phyloP scores from a whole-genome alignment of 2,888 invertebrate species.

The Miltochrista miniata region DNA sequence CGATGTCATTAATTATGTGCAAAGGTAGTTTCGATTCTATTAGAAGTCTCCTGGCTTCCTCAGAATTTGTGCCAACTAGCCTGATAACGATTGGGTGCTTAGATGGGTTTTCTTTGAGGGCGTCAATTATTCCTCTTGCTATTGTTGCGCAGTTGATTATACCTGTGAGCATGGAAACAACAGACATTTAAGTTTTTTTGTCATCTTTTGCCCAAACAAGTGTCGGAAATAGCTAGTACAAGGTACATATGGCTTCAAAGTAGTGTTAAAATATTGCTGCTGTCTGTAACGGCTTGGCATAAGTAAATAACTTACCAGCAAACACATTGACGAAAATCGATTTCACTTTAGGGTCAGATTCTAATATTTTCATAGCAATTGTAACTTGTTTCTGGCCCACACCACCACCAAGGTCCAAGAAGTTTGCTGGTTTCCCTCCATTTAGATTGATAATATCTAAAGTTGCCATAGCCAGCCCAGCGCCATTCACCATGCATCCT shows the following conservation, averaged over 20 bases:
- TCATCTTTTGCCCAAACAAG: too few species aligned
- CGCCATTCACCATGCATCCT: constrained; percentile 98
- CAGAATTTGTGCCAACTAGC: constrained; percentile 97
- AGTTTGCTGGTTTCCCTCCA: constrained; percentile 98
- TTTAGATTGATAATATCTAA: constrained; percentile 99
- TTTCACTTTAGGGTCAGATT: constrained; percentile 94
- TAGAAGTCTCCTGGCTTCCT: constrained; percentile 91
- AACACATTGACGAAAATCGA: constrained; percentile 99
- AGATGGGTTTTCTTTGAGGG: constrained; percentile 90
- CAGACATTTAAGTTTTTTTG: too few species aligned
- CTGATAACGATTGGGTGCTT: constrained; percentile 96
- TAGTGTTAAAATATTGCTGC: too few species aligned
- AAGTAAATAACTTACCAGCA: constrained; percentile 82
- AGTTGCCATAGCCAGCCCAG: constrained; percentile 99
- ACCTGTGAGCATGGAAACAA: constrained; percentile 78
- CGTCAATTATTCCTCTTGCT: constrained; percentile 96
- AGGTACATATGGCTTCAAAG: too few species aligned
- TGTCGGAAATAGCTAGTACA: too few species aligned
- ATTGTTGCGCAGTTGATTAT: constrained; percentile 99
- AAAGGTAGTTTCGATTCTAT: constrained; percentile 93
- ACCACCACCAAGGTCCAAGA: constrained; percentile 98
- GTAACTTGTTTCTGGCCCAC: constrained; percentile 97
- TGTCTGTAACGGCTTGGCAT: too few species aligned
- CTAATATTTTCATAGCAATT: constrained; percentile 95
- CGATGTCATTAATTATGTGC: constrained; percentile 92